Evolutionary conservation across 2,113 vertebrate genomes (phyloP).

Genomic region (Antigone vipio): DNA sequence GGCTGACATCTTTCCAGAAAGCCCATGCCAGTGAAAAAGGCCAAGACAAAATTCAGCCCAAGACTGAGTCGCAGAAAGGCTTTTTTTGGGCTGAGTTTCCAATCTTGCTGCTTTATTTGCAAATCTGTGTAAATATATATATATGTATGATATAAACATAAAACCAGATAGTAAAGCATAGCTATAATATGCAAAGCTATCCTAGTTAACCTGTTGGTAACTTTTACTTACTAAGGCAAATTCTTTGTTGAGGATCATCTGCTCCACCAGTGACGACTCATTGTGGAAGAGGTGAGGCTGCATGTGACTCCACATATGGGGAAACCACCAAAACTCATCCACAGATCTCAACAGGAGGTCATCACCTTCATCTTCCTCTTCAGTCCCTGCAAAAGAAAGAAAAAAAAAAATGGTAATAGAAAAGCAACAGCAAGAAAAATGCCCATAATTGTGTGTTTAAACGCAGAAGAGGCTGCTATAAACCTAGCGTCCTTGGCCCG

Average conservation of each 20-base stretch:
- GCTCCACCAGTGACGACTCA: slow-evolving; percentile 92
- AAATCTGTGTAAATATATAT: neutral
- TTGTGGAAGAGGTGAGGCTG: slow-evolving; percentile 98
- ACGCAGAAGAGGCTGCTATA: neutral
- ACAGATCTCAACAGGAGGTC: slow-evolving; percentile 88
- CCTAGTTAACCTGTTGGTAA: neutral
- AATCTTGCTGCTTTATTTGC: neutral
- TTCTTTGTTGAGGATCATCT: slow-evolving; percentile 99
- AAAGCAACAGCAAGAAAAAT: neutral
- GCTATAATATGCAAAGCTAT: neutral
- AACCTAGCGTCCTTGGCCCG: neutral
- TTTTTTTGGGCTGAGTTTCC: neutral
- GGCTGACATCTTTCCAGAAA: neutral
- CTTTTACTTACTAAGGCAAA: slow-evolving; percentile 80
- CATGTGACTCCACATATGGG: slow-evolving; percentile 99
- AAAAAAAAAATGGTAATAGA: neutral
- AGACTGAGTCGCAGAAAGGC: neutral
- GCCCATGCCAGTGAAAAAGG: neutral
- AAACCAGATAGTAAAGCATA: neutral
- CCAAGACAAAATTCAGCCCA: neutral
- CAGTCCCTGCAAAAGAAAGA: slow-evolving; percentile 76
- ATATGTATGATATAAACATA: neutral
- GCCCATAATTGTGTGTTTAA: neutral
- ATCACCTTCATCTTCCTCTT: slow-evolving; percentile 91
- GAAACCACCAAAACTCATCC: slow-evolving; percentile 98